Evolutionary conservation across 2,888 invertebrate species (phyloP), one percentile per base, ranked within the genome.

Genomic region (Drosophila bunnanda): DNA sequence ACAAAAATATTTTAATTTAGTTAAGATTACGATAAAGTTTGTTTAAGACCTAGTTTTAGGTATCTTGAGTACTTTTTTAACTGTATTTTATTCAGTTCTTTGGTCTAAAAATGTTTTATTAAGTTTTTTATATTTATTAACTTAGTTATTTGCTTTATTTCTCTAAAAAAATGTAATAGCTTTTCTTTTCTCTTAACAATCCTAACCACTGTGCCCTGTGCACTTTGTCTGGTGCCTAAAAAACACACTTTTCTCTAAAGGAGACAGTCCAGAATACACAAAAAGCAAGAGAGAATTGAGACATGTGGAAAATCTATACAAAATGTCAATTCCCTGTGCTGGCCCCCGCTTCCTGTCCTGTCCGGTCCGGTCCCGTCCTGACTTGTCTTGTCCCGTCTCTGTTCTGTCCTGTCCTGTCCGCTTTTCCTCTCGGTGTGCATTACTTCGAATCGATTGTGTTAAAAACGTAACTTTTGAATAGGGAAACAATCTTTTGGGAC

Each of bases 401-500:
- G 48, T 8, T 17, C 8, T 8, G 17, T 9, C 13, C 30, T 2
- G 15, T 30, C 28, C 28, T 10, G 36, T 5, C 8, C 46, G 28
- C 56, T 44, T 57, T 25, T n/a, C 15, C n/a, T 43, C 41, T 32
- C 10, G 67, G 75, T 74, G 55, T 74, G 54, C 72, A 70, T 76
- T 75, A 71, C 61, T 39, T 39, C 38, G 69, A 84, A 85, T 75
- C 76, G 84, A 84, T 89, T 89, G 88, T 84, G 64, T 89, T 75
- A 78, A 70, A 78, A 89, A 87, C 85, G 88, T 78, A 82, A 57
- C 58, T 73, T 66, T 73, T 61, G 38, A 25, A 53, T 52, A 50
- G n/a, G 48, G 67, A 64, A 41, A 50, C 48, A 41, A 64, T 25
- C 22, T 25, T 7, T 25, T 4, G 5, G 28, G 5, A 20, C 3